phyloP scores from a whole-genome alignment of 1,140 invertebrate species.

The Triops longicaudatus region DNA sequence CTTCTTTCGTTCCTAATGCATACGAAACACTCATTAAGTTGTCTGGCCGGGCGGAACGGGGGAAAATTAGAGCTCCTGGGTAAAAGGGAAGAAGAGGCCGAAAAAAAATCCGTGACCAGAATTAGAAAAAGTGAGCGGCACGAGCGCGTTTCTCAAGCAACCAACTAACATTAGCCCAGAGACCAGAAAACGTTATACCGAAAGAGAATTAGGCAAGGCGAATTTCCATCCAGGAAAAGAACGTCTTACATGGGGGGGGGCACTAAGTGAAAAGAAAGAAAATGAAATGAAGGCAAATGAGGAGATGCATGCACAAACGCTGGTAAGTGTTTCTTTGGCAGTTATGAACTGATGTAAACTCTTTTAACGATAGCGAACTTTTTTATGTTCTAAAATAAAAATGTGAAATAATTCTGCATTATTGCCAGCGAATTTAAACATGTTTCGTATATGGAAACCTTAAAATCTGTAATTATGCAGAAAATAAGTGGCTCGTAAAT shows the following conservation, averaged over 20 bases:
- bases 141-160: conserved; percentile 5
- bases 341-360: neutral
- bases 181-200: neutral
- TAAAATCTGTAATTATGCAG: no score
- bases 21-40: conserved; percentile 15
- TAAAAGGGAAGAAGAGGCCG: neutral
- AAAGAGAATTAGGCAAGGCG: conserved; percentile 11
- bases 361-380: no score
- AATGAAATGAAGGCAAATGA: neutral
- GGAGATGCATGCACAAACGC: neutral
- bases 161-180: neutral
- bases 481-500: no score
- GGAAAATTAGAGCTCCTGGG: neutral
- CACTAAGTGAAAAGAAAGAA: no score
- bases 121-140: conserved; percentile 1
- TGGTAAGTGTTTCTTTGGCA: neutral
- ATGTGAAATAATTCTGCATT: no score
- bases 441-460: no score
- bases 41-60: neutral
- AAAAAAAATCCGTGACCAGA: conserved; percentile 15
- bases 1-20: neutral
- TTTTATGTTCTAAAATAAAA: no score
- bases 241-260: neutral
- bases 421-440: no score
- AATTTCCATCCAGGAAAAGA: neutral